Evolutionary conservation across 2,888 invertebrate species (phyloP), one percentile per base, ranked within the genome.

Genomic region (Matsumyia berberina): DNA sequence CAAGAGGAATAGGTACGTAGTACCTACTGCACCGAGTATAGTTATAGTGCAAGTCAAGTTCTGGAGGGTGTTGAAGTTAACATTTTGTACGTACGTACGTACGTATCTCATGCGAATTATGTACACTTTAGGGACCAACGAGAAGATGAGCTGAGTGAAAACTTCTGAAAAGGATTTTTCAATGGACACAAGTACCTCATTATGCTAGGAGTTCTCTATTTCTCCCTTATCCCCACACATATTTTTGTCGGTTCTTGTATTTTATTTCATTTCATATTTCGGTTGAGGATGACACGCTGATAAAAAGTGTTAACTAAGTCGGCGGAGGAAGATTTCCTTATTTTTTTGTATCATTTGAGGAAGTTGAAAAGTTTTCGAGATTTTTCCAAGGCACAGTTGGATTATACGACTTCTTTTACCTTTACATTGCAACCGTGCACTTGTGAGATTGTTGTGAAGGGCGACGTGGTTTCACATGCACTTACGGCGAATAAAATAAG

Each of bases 111-210:
- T 79, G 83, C 74, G 83, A 79, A 74, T 79, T 79, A 70, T 51
- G 64, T 49, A 70, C 64, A 66, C 70, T 77, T 67, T 58, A 53
- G 35, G 31, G 51, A 81, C 17, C 72, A 53, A 53, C 51, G 33
- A 70, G 51, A 69, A 37, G 69, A 80, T 69, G 80, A 74, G 64
- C 69, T 51, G 80, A 80, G 74, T 76, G 42, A 80, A 80, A 85
- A 85, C 64, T 80, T 85, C 24, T 76, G 53, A 85, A 80, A 62
- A 53, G 73, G 57, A 80, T 80, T 60, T 58, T 80, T 85, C 80
- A 80, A 80, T 85, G 85, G 85, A 80, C 85, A 85, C 85, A 85
- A 85, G 85, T 85, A 85, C 85, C 85, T 85, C 85, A 85, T 85
- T 85, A 85, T 85, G 51, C 85, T 29, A 55, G 76, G 39, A 74